These are phyloP conservation scores for Sinelater perroti DNA, from an alignment of 2,888 invertebrate species.

Conservation along the genomic window DNA sequence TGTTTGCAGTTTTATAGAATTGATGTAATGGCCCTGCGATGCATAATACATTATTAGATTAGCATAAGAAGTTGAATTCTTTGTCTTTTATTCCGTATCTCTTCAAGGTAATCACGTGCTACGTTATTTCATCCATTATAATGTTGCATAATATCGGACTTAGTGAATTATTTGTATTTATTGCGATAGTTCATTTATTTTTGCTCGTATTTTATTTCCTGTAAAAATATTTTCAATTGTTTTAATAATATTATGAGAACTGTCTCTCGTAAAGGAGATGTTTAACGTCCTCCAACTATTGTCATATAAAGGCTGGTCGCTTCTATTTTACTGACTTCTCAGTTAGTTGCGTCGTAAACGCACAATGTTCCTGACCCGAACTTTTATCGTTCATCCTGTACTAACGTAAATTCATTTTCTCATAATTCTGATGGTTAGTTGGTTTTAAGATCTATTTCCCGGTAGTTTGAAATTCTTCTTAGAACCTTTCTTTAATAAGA, in stretches of 20 bases:
- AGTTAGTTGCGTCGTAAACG: conserved; percentile 4
- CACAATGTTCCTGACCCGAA: conserved; percentile 24
- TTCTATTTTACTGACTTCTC: background rate
- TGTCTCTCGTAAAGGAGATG: conserved; percentile 23
- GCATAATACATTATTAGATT: too few species aligned
- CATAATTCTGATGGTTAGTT: conserved; percentile 26
- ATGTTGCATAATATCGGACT: conserved; percentile 7
- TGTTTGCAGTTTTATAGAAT: too few species aligned
- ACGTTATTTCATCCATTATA: conserved; percentile 2
- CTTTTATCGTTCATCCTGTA: conserved; percentile 13
- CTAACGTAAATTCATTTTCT: background rate
- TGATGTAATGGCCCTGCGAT: too few species aligned
- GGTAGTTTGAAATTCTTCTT: conserved; percentile 26
- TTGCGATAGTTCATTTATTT: conserved; percentile 6
- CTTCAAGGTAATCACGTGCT: background rate
- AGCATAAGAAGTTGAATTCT: too few species aligned
- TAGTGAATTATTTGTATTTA: background rate
- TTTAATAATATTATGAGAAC: conserved; percentile 19
- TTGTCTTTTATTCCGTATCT: conserved; percentile 7
- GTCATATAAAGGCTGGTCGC: conserved; percentile 5
- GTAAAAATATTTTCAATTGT: conserved; percentile 21
- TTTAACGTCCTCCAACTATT: conserved; percentile 18
- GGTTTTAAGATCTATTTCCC: conserved; percentile 33
- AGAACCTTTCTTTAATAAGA: conserved; percentile 2
- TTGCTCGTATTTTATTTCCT: conserved; percentile 25